Base-by-base conservation (phyloP, 1,140 invertebrate species). In the Venturia canescens region DNA sequence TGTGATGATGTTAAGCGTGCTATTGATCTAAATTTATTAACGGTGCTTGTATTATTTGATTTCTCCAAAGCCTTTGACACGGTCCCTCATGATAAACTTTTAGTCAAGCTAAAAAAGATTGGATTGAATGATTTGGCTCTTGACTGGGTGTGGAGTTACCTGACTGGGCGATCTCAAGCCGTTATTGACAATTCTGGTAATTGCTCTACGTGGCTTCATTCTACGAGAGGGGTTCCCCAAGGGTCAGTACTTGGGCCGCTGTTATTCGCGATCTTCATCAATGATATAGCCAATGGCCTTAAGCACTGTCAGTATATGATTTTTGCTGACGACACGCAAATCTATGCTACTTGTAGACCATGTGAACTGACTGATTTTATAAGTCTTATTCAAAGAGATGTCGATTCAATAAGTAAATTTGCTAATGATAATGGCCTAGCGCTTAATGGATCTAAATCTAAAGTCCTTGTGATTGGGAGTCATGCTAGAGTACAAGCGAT, bases 41-140 rank as follows among this genome's bases (percentile, higher is more conserved):
- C 83, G 0, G 71, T 86, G 9, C 60, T 85, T 0, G 78, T 83
- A 5, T 71, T 86, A 0, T 79, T 86, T 16, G 84, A 86, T 60
- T 80, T 84, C 18, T 71, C 72, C 16, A 85, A 87, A 57, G 86
- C 83, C 0, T 87, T 87, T 57, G 84, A 86, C 77, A 48, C 81
- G 0, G 85, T 85, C 1, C 70, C 83, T 60, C 80, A 82, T 50
- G 66, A 53, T 34, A 1, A 63, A 23, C 63, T 83, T 9, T 26
- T 83, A 16, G 11, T 0, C 13, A 84, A 83, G 44, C 57, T 83
- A 2, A 16, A 53, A 4, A n/a, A 2, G 0, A 0, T 78, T n/a
- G 74, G 75, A 7, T 71, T 81, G 26, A 34, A 48, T 31, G 26
- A 5, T 6, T 0, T 1, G 0, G 34, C 23, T 3, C 13, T 74